Base-by-base conservation (phyloP, 1,140 invertebrate genomes). In the Drosophila trapezifrons region DNA sequence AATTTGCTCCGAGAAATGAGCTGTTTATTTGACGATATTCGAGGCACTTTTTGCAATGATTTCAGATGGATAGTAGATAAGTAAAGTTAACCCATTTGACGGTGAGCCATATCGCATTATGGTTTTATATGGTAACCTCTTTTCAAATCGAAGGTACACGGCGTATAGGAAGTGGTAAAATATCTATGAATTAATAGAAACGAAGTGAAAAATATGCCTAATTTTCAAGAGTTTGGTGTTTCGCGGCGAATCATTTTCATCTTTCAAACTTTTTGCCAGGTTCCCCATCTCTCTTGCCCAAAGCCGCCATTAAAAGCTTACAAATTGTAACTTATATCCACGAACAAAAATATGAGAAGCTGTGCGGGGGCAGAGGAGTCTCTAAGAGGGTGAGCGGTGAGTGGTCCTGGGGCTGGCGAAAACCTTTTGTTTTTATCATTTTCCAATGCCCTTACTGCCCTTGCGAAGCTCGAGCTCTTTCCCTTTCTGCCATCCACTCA, bases 381-480 rank as follows among this genome's bases (percentile, higher is more conserved):
- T 6, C 2, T 40, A n/a, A n/a, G 27, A 46, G 45, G 25, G 10
- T 15, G 51, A 47, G 57, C n/a, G n/a, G 9, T 17, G 47, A 51
- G 60, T 25, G 60, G 13, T 25, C 9, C 18, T 29, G 35, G 38
- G 38, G 56, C 13, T 37, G 38, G 32, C 10, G 18, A 52, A 85
- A 86, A 82, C 76, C 83, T 83, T 81, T 87, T 87, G 83, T 87
- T 87, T 87, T 80, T 80, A 86, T 82, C 67, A 83, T 82, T 86
- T 87, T 87, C 47, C 72, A 86, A 87, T 79, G 82, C 63, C 75
- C 75, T 69, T 57, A 56, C 76, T 81, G 73, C 63, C 60, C 56
- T 71, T 60, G 56, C 51, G 15, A 20, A 18, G 35, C 27, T 54
- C 35, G 25, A 42, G 22, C 22, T 69, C 52, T 27, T 74, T 13